Evolutionary conservation across 2,113 vertebrate species (phyloP), one percentile per base, ranked within the genome.

Genomic region (Mola mola): DNA sequence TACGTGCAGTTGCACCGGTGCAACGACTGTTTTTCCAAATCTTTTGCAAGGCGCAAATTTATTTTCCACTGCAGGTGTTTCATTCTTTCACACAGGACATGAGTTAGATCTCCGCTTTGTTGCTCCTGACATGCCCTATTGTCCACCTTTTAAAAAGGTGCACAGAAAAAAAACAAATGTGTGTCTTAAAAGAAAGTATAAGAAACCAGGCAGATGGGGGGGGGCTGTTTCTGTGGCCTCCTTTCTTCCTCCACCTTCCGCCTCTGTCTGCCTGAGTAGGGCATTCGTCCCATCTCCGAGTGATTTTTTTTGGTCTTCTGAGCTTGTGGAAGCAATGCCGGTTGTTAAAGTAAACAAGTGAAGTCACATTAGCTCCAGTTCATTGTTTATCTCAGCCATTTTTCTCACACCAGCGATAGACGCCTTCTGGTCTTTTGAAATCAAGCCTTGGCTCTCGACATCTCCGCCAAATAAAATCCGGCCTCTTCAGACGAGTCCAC

Each of bases 141-240:
- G 78, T 89, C 55, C 33, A 50, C 38, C 41, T 77, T 87, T 79
- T 66, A 43, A 78, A 74, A 53, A 41, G 36, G 50, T 21, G 68
- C 66, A 69, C 21, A 66, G 75, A 81, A 66, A 74, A 21, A 40
- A 40, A n/a, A n/a, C n/a, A n/a, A n/a, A n/a, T n/a, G n/a, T 17
- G 37, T 49, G 34, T 5, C 79, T 52, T 80, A 81, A 88, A 79
- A 85, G 81, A 59, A 70, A 82, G 72, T 53, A 38, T 72, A 66
- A 83, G 76, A 87, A 90, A 89, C 57, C 81, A 85, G 77, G 58
- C 72, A 66, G 50, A 69, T 60, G 37, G 33, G 12, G 33, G 12
- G 78, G 74, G 85, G 79, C 33, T 26, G 78, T 86, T 80, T 76
- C 60, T 26, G 26, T 63, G 67, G 71, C 82, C 72, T 72, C 53